Conservation (phyloP, 2,797 vertebrate genomes). For the Discoglossus pictus region DNA sequence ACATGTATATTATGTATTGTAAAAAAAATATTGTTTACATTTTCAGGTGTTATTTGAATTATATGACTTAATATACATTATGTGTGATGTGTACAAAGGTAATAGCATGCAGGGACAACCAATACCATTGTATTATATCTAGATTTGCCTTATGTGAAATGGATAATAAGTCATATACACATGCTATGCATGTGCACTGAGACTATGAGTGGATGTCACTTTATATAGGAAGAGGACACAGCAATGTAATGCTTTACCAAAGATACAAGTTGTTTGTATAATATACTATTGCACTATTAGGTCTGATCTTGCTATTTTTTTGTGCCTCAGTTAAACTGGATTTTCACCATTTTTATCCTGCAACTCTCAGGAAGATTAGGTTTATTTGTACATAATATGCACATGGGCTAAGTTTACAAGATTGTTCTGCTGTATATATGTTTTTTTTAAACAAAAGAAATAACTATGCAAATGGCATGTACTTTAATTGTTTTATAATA, state of each 20-base stretch:
- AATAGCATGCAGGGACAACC: constrained; percentile 18
- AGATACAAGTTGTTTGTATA: constrained; percentile 52
- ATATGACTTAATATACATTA: no score
- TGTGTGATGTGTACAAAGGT: constrained; percentile 1
- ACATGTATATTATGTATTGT: no score
- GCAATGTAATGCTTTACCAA: constrained; percentile 47
- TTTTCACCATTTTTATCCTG: constrained; percentile 50
- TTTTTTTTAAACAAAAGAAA: constrained; percentile 32
- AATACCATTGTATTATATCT: background rate
- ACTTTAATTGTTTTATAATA: constrained; percentile 20
- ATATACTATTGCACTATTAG: constrained; percentile 54
- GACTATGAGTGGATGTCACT: background rate
- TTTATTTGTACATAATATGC: constrained; percentile 15
- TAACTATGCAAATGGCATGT: constrained; percentile 8
- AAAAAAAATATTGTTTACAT: no score
- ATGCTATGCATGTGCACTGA: constrained; percentile 32
- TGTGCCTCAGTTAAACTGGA: constrained; percentile 60
- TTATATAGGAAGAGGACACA: no score
- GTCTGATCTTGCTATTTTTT: constrained; percentile 52
- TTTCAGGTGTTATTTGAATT: no score
- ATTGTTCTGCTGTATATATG: constrained; percentile 39
- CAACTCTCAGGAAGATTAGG: constrained; percentile 12
- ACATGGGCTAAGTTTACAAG: constrained; percentile 8
- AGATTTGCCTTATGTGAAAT: background rate
- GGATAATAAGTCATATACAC: background rate